These are phyloP conservation scores for Margaritifera margaritifera DNA, from an alignment of 2,888 invertebrate species.

Conservation along the genomic window DNA sequence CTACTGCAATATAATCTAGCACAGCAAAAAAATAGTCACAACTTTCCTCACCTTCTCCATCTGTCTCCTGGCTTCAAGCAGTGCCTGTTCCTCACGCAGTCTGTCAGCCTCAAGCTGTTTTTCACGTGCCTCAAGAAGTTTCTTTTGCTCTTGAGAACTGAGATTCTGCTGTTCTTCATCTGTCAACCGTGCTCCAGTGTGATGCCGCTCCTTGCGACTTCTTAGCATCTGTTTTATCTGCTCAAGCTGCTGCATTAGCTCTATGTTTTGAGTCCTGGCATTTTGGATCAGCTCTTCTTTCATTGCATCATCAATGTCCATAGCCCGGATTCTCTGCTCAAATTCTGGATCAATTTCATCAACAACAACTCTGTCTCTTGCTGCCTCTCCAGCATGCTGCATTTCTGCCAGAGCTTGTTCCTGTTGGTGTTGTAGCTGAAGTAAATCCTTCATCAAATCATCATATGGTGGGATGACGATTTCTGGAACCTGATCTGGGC, in stretches of 20 bases:
- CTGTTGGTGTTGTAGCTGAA: slow-evolving; percentile 56
- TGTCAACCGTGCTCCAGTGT: slow-evolving; percentile 31
- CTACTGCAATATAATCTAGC: neutral
- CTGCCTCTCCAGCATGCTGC: slow-evolving; percentile 38
- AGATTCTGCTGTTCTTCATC: slow-evolving; percentile 49
- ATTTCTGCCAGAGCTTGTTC: slow-evolving; percentile 62
- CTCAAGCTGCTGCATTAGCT: slow-evolving; percentile 43
- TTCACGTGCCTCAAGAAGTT: slow-evolving; percentile 43
- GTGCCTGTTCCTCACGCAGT: slow-evolving; percentile 54
- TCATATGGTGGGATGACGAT: slow-evolving; percentile 53
- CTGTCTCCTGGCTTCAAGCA: slow-evolving; percentile 51
- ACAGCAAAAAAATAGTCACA: too few relatives aligned
- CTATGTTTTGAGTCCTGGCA: slow-evolving; percentile 35
- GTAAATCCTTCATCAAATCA: slow-evolving; percentile 58
- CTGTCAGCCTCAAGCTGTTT: slow-evolving; percentile 61
- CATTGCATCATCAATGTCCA: slow-evolving; percentile 42
- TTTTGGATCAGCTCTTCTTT: slow-evolving; percentile 46
- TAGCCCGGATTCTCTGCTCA: slow-evolving; percentile 40
- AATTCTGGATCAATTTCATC: slow-evolving; percentile 46
- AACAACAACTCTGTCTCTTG: slow-evolving; percentile 31
- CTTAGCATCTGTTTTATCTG: slow-evolving; percentile 45
- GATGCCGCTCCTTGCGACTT: slow-evolving; percentile 39
- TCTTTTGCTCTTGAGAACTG: slow-evolving; percentile 51
- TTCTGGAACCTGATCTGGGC: slow-evolving; percentile 62
- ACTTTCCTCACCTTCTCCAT: slow-evolving; percentile 54